Evolutionary conservation across 1,140 invertebrate species (phyloP), one percentile per base, ranked within the genome.

Genomic region (Dreissena polymorpha): DNA sequence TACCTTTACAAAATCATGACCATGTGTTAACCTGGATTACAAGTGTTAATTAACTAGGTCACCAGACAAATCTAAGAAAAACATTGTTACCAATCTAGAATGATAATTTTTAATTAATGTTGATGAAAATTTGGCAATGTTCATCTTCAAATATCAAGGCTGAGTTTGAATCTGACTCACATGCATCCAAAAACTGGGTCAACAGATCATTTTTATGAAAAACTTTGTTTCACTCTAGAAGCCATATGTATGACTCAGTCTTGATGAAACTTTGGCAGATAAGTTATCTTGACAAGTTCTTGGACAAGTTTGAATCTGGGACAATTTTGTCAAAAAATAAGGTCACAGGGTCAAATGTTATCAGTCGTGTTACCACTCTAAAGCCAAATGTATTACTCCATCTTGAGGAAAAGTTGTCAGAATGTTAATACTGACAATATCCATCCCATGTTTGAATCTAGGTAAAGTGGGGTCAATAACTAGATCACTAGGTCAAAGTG

Each of bases 331-430:
- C 21, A 18, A 60, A 60, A 60, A 60, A 60, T 3, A 5, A 60
- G 57, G 57, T 60, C 57, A 60, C 57, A 18, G 10, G 57, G 57
- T 60, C 57, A 60, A 60, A 60, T 60, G 21, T n/a, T 60, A 60
- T 5, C 2, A 60, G 10, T 2, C 57, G 21, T 60, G 3, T 60
- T 60, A 60, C 2, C 57, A 60, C 57, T 60, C 3, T 60, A 60
- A 10, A 23, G 57, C 57, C 57, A 60, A 3, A 60, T 60, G 2
- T 60, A 3, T 60, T 2, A 60, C 39, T 39, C 3, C 3, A 39
- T 39, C 2, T 39, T 5, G 8, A 39, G 39, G 39, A 39, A 39
- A 39, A 39, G 8, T 5, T 5, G 2, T 2, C 39, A 39, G 39
- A 39, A 39, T 39, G 8, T 39, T 39, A 5, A 39, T 39, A 2